Base-by-base conservation (phyloP, 53 echinoderm and acorn worm genomes). In the Luidia sarsii region DNA sequence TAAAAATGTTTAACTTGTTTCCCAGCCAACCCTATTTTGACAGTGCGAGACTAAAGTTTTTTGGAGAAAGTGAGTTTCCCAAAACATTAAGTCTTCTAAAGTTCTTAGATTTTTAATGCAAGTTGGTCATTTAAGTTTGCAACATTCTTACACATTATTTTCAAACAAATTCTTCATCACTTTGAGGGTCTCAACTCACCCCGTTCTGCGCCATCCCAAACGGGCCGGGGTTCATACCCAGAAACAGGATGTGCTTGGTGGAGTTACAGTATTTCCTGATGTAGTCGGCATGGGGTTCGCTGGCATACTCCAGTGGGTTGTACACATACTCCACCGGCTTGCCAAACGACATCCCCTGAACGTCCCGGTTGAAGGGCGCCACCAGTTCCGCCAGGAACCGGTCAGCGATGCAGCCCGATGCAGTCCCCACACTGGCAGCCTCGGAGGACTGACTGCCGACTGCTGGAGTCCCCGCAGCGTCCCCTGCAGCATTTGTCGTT, bases 151-250 rank as follows among this genome's bases (percentile, higher is more conserved):
- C 46, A 45, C 46, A n/a, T n/a, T n/a, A n/a, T n/a, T n/a, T n/a
- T n/a, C n/a, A n/a, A n/a, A n/a, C n/a, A n/a, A n/a, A n/a, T n/a
- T n/a, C n/a, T n/a, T n/a, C n/a, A n/a, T n/a, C n/a, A n/a, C n/a
- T n/a, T n/a, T n/a, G n/a, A n/a, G n/a, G n/a, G n/a, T 41, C 11
- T 41, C 41, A 41, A 39, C 56, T 73, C 65, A 99, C 99, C 85
- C 99, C 99, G 85, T 99, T 99, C 45, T 99, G 99, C 23, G 94
- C 99, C 99, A 99, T 99, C 43, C 99, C 99, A 71, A 83, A 99
- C 31, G 99, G 99, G 7, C 99, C 99, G 20, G 99, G 99, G 67
- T 99, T 99, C 99, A 99, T 99, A 7, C 99, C 99, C 9, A 99
- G 82, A 60, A 94, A 91, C 39, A 99, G 79, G 11, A 99, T 86